Evolutionary conservation across 2,888 invertebrate genomes (phyloP).

Genomic region (Pterostichus madidus): DNA sequence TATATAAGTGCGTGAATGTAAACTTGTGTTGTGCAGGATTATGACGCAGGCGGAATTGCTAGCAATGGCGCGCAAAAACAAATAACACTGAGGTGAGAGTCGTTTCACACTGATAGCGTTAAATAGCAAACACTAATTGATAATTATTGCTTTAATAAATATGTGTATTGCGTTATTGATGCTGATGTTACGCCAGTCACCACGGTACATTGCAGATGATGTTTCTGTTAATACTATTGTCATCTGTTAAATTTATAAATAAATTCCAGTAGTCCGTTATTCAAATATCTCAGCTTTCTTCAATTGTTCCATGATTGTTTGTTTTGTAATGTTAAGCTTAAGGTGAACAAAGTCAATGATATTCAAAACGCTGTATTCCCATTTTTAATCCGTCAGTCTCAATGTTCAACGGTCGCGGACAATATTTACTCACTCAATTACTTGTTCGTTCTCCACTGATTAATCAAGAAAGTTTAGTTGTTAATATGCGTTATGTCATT

Average conservation of each 20-base stretch:
- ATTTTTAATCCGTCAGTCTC: conserved; percentile 18
- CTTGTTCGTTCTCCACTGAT: neutral
- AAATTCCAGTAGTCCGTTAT: conserved; percentile 11
- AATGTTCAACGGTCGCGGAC: conserved; percentile 6
- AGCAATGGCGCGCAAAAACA: conserved; percentile 55
- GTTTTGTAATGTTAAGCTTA: conserved; percentile 52
- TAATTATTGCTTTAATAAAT: conserved; percentile 57
- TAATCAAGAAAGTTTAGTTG: conserved; percentile 12
- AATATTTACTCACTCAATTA: conserved; percentile 22
- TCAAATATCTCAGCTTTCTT: neutral
- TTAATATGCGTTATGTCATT: conserved; percentile 67
- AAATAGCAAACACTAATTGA: conserved; percentile 50
- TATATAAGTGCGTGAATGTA: conserved; percentile 51
- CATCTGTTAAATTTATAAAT: conserved; percentile 16
- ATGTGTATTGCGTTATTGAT: neutral
- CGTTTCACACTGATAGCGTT: conserved; percentile 29
- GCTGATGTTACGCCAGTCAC: neutral
- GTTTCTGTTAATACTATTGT: neutral
- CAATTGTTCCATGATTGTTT: conserved; percentile 20
- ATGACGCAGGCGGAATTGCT: conserved; percentile 52
- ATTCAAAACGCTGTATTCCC: conserved; percentile 45
- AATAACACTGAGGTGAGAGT: conserved; percentile 58
- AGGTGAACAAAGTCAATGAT: conserved; percentile 57
- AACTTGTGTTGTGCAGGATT: neutral
- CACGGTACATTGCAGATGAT: conserved; percentile 12